A percentile compares a stretch with the other conserved stretches of the same genome.
Evolutionary conservation across 2,797 vertebrate species (phyloP).

Genomic region (Cryptoblepharus egeriae): DNA sequence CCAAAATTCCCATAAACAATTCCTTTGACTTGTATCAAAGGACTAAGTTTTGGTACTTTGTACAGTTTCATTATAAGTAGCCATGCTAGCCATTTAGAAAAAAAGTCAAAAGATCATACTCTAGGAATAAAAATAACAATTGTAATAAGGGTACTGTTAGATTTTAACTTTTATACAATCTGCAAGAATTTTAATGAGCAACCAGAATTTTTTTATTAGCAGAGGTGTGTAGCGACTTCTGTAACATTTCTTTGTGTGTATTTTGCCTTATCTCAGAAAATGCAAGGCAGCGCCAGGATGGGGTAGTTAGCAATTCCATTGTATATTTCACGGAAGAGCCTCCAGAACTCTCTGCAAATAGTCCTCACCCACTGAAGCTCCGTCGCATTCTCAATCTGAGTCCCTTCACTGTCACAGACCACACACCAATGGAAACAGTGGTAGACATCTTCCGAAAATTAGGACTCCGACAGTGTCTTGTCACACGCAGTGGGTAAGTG

Average conservation of each 20-base stretch:
- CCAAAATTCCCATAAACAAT: background rate
- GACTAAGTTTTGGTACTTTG: background rate
- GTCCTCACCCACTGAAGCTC: constrained; percentile 92
- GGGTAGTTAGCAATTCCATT: constrained; percentile 96
- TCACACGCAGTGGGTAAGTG: constrained; percentile 93
- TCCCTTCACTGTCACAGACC: constrained; percentile 98
- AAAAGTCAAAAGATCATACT: too few species aligned
- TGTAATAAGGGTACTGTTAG: too few species aligned
- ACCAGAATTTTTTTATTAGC: constrained; percentile 11
- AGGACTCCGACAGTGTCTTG: constrained; percentile 95
- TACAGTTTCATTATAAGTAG: background rate
- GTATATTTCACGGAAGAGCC: constrained; percentile 96
- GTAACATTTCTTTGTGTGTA: background rate
- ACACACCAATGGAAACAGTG: constrained; percentile 98
- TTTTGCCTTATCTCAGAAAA: constrained; percentile 78
- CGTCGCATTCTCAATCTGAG: constrained; percentile 94
- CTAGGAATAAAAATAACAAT: too few species aligned
- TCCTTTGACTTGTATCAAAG: too few species aligned
- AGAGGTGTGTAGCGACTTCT: too few species aligned
- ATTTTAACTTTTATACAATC: too few species aligned
- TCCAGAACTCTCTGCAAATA: constrained; percentile 87
- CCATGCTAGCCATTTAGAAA: too few species aligned
- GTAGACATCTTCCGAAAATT: constrained; percentile 98
- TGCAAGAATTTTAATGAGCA: rapidly evolving
- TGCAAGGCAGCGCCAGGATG: constrained; percentile 95